These are phyloP conservation scores for Alentia gelatinosa DNA, from an alignment of 2,888 invertebrate species.

Conservation along the genomic window DNA sequence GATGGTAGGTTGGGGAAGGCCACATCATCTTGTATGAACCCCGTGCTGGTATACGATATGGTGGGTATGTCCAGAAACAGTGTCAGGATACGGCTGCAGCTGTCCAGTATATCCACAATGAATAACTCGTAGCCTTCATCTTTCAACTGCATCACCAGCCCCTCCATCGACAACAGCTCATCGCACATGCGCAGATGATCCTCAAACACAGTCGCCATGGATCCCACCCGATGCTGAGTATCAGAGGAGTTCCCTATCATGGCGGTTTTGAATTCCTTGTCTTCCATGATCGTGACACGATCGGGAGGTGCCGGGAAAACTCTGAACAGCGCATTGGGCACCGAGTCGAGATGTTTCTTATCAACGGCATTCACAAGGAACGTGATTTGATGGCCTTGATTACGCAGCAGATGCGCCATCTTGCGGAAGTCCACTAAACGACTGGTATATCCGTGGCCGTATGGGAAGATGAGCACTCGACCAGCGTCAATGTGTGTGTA, in stretches of 20 bases:
- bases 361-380: neutral
- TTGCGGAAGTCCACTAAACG: constrained; percentile 31
- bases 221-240: neutral
- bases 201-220: neutral
- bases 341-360: neutral
- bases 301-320: neutral
- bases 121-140: neutral
- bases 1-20: constrained; percentile 19
- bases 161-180: neutral
- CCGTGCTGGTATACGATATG: constrained; percentile 33
- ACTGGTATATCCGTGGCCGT: neutral
- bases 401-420: constrained; percentile 14
- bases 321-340: neutral
- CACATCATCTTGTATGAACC: neutral
- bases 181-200: neutral
- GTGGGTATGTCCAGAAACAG: neutral
- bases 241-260: neutral
- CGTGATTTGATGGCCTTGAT: constrained; percentile 29
- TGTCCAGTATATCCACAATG: constrained; percentile 26
- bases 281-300: neutral
- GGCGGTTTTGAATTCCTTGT: neutral
- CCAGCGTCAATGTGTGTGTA: no score
- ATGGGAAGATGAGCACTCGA: constrained; percentile 33
- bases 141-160: neutral
- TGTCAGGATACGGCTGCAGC: neutral